Evolutionary conservation across 2,888 invertebrate species (phyloP), one percentile per base, ranked within the genome.

Genomic region (Agriotes lineatus): DNA sequence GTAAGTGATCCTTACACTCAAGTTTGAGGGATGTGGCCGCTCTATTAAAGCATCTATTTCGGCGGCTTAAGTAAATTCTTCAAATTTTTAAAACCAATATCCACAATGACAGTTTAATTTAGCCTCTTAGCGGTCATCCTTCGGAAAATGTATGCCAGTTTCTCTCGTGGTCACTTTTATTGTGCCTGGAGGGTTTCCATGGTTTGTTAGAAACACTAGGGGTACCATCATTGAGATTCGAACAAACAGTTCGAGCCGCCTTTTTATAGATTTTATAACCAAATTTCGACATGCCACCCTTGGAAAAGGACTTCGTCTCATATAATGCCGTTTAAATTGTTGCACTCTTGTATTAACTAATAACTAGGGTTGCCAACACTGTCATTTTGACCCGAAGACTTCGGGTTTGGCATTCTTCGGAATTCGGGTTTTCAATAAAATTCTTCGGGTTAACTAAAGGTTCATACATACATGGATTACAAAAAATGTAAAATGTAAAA

Each of bases 181-280:
- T 35, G 19, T 3, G n/a, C n/a, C n/a, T n/a, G n/a, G n/a, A n/a
- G n/a, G n/a, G n/a, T 14, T 45, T 33, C n/a, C n/a, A 4, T 60
- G n/a, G 10, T 60, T 74, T 73, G 70, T 74, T 75, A 74, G 75
- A 74, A 75, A 74, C 71, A 69, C 71, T 68, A 61, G 70, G 73
- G 73, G 59, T 71, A 67, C 63, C 56, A 61, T 67, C 54, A 63
- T 59, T 68, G 48, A 39, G 54, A 64, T 44, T 25, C 63, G 67
- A 59, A 59, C 58, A 64, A 67, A 71, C 60, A 69, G 71, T 72
- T 73, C 64, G 68, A 33, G 48, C 58, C 71, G 48, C 60, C 61
- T 60, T 65, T 59, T 65, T 69, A 61, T 64, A 68, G 59, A 58
- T 59, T 62, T 50, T 68, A 68, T 63, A 67, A 61, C 57, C 62